Conservation (phyloP, 2,797 vertebrate species). For the Poecilia picta region DNA sequence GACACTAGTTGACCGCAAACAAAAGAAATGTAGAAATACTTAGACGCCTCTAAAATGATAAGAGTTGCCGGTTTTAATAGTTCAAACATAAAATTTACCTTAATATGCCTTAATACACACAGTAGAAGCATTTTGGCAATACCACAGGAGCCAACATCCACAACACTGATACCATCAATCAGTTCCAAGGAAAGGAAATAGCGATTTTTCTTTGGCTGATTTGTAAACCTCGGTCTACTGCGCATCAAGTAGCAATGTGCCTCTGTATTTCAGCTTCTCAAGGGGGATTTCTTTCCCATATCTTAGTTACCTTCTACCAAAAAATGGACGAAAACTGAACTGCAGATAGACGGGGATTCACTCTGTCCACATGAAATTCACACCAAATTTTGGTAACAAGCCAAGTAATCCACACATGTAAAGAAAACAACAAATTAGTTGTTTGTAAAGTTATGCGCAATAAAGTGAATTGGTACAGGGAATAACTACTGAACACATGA, state of each 20-base stretch:
- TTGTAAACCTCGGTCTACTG: background rate
- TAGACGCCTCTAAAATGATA: background rate
- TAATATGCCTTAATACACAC: background rate
- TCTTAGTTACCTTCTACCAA: background rate
- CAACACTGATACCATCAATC: background rate
- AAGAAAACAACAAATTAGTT: background rate
- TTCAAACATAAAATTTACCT: background rate
- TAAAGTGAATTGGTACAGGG: background rate
- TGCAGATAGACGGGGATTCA: background rate
- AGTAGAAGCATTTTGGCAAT: background rate
- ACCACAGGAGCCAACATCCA: background rate
- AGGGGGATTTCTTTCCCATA: background rate
- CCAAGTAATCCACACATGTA: background rate
- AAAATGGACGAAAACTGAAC: background rate
- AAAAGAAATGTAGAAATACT: background rate
- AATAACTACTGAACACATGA: background rate
- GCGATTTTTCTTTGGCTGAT: background rate
- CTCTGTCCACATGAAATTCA: too few species aligned
- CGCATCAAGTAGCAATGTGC: background rate
- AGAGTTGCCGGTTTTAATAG: background rate
- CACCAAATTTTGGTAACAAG: background rate
- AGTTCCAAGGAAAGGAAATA: background rate
- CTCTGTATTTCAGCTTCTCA: background rate
- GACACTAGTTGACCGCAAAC: background rate
- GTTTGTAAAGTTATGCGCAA: too few species aligned